Evolutionary conservation across 1,140 invertebrate genomes (phyloP), one percentile per base, ranked within the genome.

Genomic region (Drosophila kikkawai): DNA sequence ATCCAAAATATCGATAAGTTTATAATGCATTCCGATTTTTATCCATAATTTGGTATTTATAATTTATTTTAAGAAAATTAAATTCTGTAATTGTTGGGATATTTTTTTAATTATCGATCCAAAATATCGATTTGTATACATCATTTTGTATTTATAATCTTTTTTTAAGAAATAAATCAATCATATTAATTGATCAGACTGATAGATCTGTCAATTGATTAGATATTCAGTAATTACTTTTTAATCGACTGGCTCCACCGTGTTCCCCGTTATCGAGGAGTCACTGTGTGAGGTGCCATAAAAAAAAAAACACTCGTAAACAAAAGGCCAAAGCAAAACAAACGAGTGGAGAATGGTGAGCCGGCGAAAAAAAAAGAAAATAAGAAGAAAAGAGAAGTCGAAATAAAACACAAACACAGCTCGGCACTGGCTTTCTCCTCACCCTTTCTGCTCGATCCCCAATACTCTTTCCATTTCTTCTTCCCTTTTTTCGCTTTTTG

Each of bases 321-420:
- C 67, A 73, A 73, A 73, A 59, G 53, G 45, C 42, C 29, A 51
- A 70, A 70, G 67, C 51, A 73, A 73, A 73, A 73, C 69, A 71
- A 71, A 71, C 68, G 51, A 17, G 39, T 37, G 51, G 32, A 71
- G 37, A 73, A 73, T 66, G 61, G 36, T 71, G 65, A 42, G 66
- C 36, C 45, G 66, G 51, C 51, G 37, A 37, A 17, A 58, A 71
- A 70, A 50, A 41, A 51, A 4, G 2, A 7, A 17, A 36, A 42
- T 29, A 29, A 57, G 8, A 34, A 34, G 22, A 42, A 44, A 61
- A 22, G 17, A 47, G n/a, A 67, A 67, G 61, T 69, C 17, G 19
- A 45, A 56, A 69, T 42, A 69, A 70, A 51, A 55, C 39, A 47
- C 39, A 74, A 74, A 55, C 69, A 56, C 51, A 48, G 48, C 48